Evolutionary conservation across 2,888 invertebrate genomes (phyloP), one percentile per base, ranked within the genome.

Genomic region (Drosophila koepferae): DNA sequence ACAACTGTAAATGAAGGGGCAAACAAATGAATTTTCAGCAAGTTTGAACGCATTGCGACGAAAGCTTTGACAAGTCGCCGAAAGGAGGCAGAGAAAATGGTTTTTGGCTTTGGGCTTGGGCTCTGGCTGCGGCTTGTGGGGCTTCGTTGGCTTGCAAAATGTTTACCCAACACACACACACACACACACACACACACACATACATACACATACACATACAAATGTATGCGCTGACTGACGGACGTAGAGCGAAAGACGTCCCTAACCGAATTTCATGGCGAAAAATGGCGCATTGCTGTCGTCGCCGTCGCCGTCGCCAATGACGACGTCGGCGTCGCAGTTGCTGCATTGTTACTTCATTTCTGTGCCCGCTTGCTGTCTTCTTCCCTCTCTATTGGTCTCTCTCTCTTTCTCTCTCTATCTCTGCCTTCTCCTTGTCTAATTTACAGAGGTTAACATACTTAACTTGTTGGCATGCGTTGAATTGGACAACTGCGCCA

Each of bases 251-350:
- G 66, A 59, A 67, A 75, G 78, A 83, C 66, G 74, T 78, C 71
- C 77, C 72, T 72, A 83, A 72, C 80, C 66, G 62, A 84, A 83
- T 81, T 83, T 86, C 89, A 88, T 83, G 83, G 80, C 76, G 78
- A 89, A 89, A 91, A 91, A 89, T 91, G 88, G 89, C 91, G 91
- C 91, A 91, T 90, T 91, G 91, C 91, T 90, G 91, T 86, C 88
- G 86, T 86, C 83, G 82, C 69, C 72, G 81, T 85, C 86, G 82
- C 69, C 72, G 65, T 74, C 70, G 75, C 71, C 81, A 69, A 48
- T 61, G 68, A 65, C 68, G 67, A 61, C 72, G 72, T 61, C 60
- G 55, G 53, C 43, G 75, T 66, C 77, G 73, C 68, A 55, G 70
- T 86, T 86, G 82, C 82, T 90, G 86, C 86, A 88, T 83, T 86